A percentile compares a stretch with the other conserved stretches of the same genome.
These are phyloP conservation scores for Rhabdomys pumilio DNA, from an alignment of 2,797 vertebrate species.

Conservation along the genomic window DNA sequence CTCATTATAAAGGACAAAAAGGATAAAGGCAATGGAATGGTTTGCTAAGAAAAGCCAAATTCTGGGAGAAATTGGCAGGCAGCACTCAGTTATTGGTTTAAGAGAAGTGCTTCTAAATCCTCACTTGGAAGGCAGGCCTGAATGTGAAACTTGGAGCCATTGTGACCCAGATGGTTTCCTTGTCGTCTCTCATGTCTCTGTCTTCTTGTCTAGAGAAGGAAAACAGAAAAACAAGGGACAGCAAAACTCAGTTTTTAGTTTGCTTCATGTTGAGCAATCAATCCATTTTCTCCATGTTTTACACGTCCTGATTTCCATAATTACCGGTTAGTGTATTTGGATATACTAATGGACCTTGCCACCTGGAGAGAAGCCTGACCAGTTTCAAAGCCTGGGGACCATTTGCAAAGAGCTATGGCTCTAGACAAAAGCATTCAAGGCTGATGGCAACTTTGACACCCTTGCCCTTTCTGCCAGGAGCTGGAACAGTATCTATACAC, in stretches of 20 bases:
- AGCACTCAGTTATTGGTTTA: slow-evolving; percentile 75
- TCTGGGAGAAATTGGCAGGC: slow-evolving; percentile 76
- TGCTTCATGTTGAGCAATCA: slow-evolving; percentile 52
- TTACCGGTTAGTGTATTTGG: slow-evolving; percentile 46
- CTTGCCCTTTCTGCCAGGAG: slow-evolving; percentile 1
- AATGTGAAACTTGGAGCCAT: slow-evolving; percentile 66
- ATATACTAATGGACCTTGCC: slow-evolving; percentile 42
- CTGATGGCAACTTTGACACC: background rate
- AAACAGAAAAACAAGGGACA: slow-evolving; percentile 69
- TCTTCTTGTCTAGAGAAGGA: slow-evolving; percentile 63
- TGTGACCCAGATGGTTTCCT: slow-evolving; percentile 75
- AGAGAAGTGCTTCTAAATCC: slow-evolving; percentile 76
- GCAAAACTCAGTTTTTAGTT: slow-evolving; percentile 51
- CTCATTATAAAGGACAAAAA: slow-evolving; percentile 75
- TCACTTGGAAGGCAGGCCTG: slow-evolving; percentile 69
- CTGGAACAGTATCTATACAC: background rate
- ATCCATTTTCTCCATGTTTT: slow-evolving; percentile 21
- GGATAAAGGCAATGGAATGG: slow-evolving; percentile 47
- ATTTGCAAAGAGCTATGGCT: background rate
- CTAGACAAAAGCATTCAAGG: background rate
- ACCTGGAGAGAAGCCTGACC: slow-evolving; percentile 25
- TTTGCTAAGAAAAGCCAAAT: slow-evolving; percentile 75
- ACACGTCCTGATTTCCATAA: slow-evolving; percentile 24
- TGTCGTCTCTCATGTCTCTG: slow-evolving; percentile 49
- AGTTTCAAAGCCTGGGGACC: slow-evolving; percentile 39